Evolutionary conservation across 2,797 vertebrate species (phyloP).

Genomic region (Tokudaia muenninki): DNA sequence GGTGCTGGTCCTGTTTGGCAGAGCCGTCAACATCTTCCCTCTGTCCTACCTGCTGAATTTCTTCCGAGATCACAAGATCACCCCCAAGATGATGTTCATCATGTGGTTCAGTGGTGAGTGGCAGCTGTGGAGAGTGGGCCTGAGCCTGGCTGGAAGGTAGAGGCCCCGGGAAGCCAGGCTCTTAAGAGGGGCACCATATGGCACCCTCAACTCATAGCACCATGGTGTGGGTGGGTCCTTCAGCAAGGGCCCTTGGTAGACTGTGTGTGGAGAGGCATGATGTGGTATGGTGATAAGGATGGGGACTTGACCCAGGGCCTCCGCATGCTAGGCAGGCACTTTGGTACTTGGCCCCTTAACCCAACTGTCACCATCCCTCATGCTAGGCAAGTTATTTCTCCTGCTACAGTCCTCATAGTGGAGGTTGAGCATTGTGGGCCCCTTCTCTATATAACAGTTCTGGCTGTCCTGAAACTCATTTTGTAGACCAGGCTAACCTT

Average conservation of each 20-base stretch:
- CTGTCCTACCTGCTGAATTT: conserved; percentile 98
- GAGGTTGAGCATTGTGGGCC: neutral
- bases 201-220: neutral
- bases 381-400: neutral
- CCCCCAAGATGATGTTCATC: conserved; percentile 99
- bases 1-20: conserved; percentile 96
- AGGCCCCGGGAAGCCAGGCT: neutral
- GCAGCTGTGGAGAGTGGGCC: fast-evolving
- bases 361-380: neutral
- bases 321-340: neutral
- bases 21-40: conserved; percentile 98
- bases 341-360: neutral
- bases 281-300: neutral
- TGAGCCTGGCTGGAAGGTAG: neutral
- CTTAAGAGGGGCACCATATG: neutral
- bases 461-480: neutral
- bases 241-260: neutral
- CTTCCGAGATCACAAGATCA: conserved; percentile 99
- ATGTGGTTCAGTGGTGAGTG: conserved; percentile 99
- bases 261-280: neutral
- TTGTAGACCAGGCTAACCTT: neutral
- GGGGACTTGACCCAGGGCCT: neutral
- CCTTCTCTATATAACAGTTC: neutral
- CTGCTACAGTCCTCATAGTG: neutral
- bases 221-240: fast-evolving